phyloP scores from a whole-genome alignment of 1,140 invertebrate species.

The Homalodisca vitripennis region DNA sequence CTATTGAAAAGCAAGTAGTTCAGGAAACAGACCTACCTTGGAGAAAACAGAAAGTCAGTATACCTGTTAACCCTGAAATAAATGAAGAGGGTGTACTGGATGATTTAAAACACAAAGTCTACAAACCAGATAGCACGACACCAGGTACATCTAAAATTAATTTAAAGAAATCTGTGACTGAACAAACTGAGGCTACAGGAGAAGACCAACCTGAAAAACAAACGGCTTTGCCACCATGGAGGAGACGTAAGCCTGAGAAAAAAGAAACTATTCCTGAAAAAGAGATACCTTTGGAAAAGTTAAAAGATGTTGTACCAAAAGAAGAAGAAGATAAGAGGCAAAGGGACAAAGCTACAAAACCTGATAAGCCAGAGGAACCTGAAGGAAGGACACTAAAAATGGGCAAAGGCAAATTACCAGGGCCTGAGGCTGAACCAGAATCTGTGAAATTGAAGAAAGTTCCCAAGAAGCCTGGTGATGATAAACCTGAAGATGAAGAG shows the following conservation, averaged over 20 bases:
- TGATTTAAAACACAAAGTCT: no score
- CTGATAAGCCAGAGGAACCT: conserved; percentile 24
- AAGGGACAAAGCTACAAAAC: conserved; percentile 42
- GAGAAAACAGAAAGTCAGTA: no score
- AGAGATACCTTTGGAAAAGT: conserved; percentile 42
- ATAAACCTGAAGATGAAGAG: conserved; percentile 30
- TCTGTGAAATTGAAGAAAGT: conserved; percentile 36
- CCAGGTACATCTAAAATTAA: no score
- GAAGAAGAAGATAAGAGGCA: conserved; percentile 32
- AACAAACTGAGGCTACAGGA: conserved; percentile 44
- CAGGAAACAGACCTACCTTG: no score
- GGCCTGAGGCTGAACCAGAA: conserved; percentile 39
- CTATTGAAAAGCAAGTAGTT: no score
- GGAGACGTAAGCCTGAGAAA: not conserved
- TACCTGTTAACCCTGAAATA: no score
- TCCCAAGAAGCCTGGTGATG: conserved; percentile 35
- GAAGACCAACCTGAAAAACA: conserved; percentile 34
- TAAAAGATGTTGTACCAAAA: conserved; percentile 34
- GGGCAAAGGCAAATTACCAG: conserved; percentile 42
- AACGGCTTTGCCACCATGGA: conserved; percentile 38
- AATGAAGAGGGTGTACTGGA: no score
- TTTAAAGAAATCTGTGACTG: conserved; percentile 35
- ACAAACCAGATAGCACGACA: no score
- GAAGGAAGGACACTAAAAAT: conserved; percentile 33
- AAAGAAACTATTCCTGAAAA: conserved; percentile 39